Evolutionary conservation across 2,888 invertebrate genomes (phyloP).

Genomic region (Acanthosoma haemorrhoidale): DNA sequence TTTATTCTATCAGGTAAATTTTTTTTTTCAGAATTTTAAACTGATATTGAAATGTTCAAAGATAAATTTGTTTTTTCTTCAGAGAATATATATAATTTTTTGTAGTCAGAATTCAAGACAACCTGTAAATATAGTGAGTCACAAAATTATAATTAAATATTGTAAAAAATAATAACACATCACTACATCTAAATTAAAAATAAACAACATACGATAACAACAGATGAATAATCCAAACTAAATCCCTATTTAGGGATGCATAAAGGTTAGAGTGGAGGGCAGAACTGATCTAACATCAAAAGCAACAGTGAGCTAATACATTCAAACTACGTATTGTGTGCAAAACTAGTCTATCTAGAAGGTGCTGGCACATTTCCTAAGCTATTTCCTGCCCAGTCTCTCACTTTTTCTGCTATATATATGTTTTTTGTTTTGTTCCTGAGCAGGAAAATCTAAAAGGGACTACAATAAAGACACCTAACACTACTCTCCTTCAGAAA

Average conservation of each 20-base stretch:
- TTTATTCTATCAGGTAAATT: no score
- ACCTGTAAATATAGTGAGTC: neutral
- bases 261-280: neutral
- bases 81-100: neutral
- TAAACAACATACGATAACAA: conserved; percentile 17
- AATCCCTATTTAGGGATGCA: neutral
- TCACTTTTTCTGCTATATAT: neutral
- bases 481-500: conserved; percentile 8
- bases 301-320: conserved; percentile 34
- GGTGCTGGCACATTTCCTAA: conserved; percentile 33
- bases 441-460: conserved; percentile 12
- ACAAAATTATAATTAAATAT: neutral
- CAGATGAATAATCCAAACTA: neutral
- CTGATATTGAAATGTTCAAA: neutral
- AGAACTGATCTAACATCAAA: conserved; percentile 31
- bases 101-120: neutral
- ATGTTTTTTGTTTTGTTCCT: neutral
- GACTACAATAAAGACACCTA: conserved; percentile 1
- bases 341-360: conserved; percentile 30
- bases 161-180: no score
- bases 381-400: conserved; percentile 21
- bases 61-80: neutral
- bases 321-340: conserved; percentile 29
- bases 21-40: neutral
- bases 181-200: neutral